A percentile compares a stretch with the other conserved stretches of the same genome.
Conservation (phyloP, 2,888 invertebrate genomes). For the Lochmaea crataegi region DNA sequence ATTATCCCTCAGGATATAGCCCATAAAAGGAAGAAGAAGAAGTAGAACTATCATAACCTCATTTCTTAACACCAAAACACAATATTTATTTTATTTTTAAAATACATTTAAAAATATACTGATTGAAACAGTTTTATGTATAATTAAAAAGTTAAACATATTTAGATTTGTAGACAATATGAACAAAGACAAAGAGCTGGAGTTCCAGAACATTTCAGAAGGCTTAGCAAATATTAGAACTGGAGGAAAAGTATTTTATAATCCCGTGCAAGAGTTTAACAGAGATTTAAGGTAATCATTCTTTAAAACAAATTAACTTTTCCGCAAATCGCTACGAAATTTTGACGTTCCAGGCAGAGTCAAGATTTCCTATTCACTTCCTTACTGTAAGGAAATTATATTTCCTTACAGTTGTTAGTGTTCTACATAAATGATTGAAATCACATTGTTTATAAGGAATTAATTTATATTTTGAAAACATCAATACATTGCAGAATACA, state of each 20-base stretch:
- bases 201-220: conserved; percentile 70
- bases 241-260: conserved; percentile 91
- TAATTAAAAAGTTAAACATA: background rate
- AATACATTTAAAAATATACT: background rate
- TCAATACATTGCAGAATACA: too few species aligned
- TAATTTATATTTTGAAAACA: too few species aligned
- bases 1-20: too few species aligned
- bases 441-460: too few species aligned
- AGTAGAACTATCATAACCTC: too few species aligned
- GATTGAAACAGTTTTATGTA: background rate
- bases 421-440: too few species aligned
- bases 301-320: background rate
- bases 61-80: background rate
- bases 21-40: too few species aligned
- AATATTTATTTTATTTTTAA: background rate
- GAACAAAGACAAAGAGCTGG: background rate
- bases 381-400: too few species aligned
- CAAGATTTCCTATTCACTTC: too few species aligned
- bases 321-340: too few species aligned
- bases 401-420: too few species aligned
- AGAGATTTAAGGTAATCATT: conserved; percentile 82
- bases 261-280: conserved; percentile 98
- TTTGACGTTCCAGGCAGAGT: too few species aligned
- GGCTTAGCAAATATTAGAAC: conserved; percentile 83
- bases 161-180: background rate